A percentile compares a stretch with the other conserved stretches of the same genome.
Evolutionary conservation across 2,888 invertebrate genomes (phyloP).

Genomic region (Celastrina argiolus): DNA sequence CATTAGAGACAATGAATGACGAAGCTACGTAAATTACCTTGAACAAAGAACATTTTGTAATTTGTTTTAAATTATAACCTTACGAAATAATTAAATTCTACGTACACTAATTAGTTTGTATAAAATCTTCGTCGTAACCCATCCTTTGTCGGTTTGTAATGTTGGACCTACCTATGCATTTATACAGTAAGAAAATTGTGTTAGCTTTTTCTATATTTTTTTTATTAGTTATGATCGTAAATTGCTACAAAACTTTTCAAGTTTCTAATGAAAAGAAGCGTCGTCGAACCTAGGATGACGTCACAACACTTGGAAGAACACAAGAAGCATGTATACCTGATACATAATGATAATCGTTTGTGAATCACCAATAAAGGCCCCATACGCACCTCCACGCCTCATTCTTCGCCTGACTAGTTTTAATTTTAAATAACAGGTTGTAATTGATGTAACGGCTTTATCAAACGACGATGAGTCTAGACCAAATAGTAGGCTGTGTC

Average conservation of each 20-base stretch:
- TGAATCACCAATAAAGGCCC: neutral
- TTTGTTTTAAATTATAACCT: conserved; percentile 9
- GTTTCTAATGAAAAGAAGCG: neutral
- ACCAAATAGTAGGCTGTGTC: no score
- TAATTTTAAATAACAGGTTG: neutral
- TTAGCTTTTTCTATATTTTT: no score
- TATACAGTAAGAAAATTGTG: neutral
- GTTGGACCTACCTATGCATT: neutral
- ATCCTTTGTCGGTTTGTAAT: neutral
- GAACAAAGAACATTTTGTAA: conserved; percentile 18
- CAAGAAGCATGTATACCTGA: neutral
- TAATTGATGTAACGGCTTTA: neutral
- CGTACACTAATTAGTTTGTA: neutral
- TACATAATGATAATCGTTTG: neutral
- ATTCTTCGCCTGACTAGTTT: neutral
- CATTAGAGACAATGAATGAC: conserved; percentile 3
- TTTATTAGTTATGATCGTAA: neutral
- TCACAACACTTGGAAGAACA: neutral
- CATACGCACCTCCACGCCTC: neutral
- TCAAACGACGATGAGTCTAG: no score
- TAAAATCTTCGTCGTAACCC: neutral
- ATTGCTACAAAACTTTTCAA: neutral
- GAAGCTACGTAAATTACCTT: conserved; percentile 7
- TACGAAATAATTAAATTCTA: conserved; percentile 7
- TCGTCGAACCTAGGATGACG: neutral